phyloP scores from a whole-genome alignment of 2,888 invertebrate genomes.

The Nemoura dubitans region DNA sequence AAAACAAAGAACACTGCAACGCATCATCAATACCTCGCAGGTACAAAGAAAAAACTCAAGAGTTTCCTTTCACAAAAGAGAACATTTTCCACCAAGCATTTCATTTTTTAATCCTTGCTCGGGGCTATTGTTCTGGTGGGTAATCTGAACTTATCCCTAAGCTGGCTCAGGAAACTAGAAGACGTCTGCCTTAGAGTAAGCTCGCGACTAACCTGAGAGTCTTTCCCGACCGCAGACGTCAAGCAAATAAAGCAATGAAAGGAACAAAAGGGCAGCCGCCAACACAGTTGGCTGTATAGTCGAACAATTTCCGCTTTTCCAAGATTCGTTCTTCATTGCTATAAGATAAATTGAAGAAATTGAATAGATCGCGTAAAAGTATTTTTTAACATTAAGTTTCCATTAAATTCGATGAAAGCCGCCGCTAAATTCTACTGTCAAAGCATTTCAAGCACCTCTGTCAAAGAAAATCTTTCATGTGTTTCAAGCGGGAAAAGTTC shows the following conservation, averaged over 20 bases:
- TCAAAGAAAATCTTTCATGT: background rate
- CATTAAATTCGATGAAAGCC: background rate
- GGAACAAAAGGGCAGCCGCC: background rate
- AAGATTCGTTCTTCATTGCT: no score
- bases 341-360: no score
- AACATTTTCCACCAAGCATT: background rate
- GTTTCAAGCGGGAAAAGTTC: background rate
- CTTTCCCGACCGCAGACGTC: background rate
- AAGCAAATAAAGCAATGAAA: background rate
- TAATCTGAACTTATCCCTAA: background rate
- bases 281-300: background rate
- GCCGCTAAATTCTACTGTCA: background rate
- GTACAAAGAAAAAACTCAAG: no score
- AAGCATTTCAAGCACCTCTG: background rate
- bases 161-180: background rate
- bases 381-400: no score
- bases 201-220: background rate
- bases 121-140: background rate
- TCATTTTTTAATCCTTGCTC: background rate
- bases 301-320: no score
- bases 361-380: no score
- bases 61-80: background rate
- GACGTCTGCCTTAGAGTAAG: background rate
- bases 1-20: no score
- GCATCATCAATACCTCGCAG: no score